Conservation (phyloP, 2,113 vertebrate genomes). For the Ivindomyrus marchei region DNA sequence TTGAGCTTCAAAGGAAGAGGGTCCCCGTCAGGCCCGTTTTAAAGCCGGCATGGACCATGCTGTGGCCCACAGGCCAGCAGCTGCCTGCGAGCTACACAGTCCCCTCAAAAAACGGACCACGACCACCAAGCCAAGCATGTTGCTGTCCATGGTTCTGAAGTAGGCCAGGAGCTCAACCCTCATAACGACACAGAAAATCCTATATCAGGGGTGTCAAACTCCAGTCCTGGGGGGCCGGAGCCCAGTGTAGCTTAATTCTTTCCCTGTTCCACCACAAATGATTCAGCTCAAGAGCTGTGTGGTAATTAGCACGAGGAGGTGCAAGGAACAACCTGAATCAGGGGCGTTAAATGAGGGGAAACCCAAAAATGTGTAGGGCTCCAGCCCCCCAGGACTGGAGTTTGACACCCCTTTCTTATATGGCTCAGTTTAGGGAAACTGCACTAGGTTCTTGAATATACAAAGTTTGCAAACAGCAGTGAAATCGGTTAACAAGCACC, state of each 20-base stretch:
- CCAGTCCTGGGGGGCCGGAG: too few species aligned
- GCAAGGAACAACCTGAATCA: too few species aligned
- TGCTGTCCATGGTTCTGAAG: constrained; percentile 46
- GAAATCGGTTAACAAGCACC: background rate
- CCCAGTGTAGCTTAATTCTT: too few species aligned
- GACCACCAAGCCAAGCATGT: background rate
- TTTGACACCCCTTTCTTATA: too few species aligned
- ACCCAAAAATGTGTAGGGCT: too few species aligned
- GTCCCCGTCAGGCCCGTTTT: background rate
- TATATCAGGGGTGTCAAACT: background rate
- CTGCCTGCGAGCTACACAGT: too few species aligned
- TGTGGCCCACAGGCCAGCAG: background rate
- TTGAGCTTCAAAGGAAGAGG: constrained; percentile 19
- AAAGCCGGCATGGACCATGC: background rate
- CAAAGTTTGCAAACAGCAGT: background rate
- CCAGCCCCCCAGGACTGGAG: too few species aligned
- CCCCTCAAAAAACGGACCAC: background rate
- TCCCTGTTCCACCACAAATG: too few species aligned
- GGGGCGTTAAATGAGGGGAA: too few species aligned
- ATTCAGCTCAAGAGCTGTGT: too few species aligned
- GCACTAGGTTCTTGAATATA: background rate
- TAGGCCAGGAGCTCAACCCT: background rate
- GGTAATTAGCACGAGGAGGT: too few species aligned
- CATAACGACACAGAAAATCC: background rate
- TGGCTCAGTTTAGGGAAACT: background rate